Base-by-base conservation (phyloP, 2,888 invertebrate genomes). In the Eupithecia abbreviata region DNA sequence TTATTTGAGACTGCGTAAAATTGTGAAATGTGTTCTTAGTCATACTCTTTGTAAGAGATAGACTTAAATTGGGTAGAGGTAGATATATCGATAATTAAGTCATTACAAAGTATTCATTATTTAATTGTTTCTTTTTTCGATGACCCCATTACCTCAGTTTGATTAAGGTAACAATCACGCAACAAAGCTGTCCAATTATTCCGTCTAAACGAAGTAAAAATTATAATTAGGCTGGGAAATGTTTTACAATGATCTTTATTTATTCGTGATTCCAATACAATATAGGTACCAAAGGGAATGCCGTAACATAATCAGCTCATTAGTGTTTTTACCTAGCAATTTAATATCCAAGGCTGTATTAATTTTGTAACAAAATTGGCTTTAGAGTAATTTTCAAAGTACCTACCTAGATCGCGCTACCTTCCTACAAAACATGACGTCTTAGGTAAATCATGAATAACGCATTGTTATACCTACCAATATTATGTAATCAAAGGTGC, bases 231-330 rank as follows among this genome's bases (percentile, higher is more conserved):
- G 30, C 62, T 62, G 62, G 62, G 62, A 62, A 62, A 18, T 58
- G 18, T 18, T 58, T 58, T 58, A 58, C 18, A 58, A 9, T 18
- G 18, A 30, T 62, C 62, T 62, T 30, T 62, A 62, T 10, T 18
- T 66, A 42, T 66, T 66, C 66, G 42, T 66, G 72, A 65, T 71
- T 71, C 66, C 58, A 71, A 43, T 42, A 74, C 45, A 71, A 62
- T 47, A 47, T 62, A 18, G 62, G 10, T 62, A 62, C 30, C 49
- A 71, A 65, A 70, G 41, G 4, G 49, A 18, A 49, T 18, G 0
- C 30, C 66, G 43, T 51, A 74, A 66, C 71, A 51, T 70, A 18
- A 51, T 71, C 74, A 66, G 74, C 66, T 75, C 71, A 75, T 66
- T 74, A 65, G 42, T 71, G 65, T 66, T 73, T 55, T 66, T 66